A percentile compares a stretch with the other conserved stretches of the same genome.
phyloP scores from a whole-genome alignment of 2,113 vertebrate genomes.

The Trinectes maculatus region DNA sequence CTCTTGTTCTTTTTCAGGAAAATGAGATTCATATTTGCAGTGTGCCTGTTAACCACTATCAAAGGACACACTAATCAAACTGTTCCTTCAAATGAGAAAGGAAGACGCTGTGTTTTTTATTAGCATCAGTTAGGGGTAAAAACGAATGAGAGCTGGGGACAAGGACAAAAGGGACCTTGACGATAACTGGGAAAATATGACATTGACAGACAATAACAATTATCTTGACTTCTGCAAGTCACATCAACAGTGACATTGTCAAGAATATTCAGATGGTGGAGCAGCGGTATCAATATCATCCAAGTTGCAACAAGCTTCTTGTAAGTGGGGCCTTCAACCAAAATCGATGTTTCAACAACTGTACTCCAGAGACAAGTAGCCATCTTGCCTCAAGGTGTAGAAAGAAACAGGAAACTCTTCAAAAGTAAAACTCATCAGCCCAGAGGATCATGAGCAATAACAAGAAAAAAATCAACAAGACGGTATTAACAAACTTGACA shows the following conservation, averaged over 20 bases:
- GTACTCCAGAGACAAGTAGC: constrained; percentile 42
- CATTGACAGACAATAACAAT: constrained; percentile 36
- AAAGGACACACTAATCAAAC: constrained; percentile 63
- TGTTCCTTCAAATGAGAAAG: constrained; percentile 55
- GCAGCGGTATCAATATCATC: neutral
- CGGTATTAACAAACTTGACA: constrained; percentile 19
- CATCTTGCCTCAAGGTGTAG: constrained; percentile 52
- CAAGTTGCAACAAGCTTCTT: constrained; percentile 12
- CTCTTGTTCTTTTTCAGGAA: constrained; percentile 77
- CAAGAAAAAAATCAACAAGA: constrained; percentile 5
- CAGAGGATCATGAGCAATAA: constrained; percentile 39
- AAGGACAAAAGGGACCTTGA: constrained; percentile 35
- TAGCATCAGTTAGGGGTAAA: constrained; percentile 31
- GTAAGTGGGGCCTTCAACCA: constrained; percentile 13
- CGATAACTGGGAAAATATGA: constrained; percentile 10
- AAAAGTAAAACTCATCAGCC: constrained; percentile 58
- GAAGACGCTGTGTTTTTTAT: constrained; percentile 32
- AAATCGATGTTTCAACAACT: constrained; percentile 52
- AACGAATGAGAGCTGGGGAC: constrained; percentile 21
- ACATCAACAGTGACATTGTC: constrained; percentile 5
- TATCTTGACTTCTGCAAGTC: constrained; percentile 6
- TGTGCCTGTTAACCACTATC: constrained; percentile 67
- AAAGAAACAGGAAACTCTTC: constrained; percentile 63
- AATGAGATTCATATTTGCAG: constrained; percentile 80
- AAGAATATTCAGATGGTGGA: constrained; percentile 6